These are phyloP conservation scores for Sapayoa aenigma DNA, from an alignment of 2,113 vertebrate genomes.

Conservation along the genomic window DNA sequence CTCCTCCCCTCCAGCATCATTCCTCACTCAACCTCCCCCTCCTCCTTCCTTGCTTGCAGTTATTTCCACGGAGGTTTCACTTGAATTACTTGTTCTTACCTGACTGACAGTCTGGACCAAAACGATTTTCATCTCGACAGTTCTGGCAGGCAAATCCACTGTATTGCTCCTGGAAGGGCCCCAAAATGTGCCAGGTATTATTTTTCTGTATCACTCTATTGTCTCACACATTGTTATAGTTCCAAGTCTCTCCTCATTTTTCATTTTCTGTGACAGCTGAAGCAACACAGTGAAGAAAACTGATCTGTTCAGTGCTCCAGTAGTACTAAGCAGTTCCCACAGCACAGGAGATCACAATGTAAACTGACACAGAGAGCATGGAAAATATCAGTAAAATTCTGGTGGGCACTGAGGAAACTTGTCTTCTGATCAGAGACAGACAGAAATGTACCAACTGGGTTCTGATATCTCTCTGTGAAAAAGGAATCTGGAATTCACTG, in stretches of 20 bases:
- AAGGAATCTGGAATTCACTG: not conserved
- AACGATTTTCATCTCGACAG: constrained; percentile 77
- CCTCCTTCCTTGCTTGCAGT: not conserved
- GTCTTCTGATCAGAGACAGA: not conserved
- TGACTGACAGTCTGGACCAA: constrained; percentile 82
- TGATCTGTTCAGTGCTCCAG: not conserved
- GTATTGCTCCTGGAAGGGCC: constrained; percentile 78
- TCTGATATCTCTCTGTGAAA: not conserved
- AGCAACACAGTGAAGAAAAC: not conserved
- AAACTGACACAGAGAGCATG: not conserved
- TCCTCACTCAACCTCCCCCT: not conserved
- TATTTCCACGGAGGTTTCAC: not conserved
- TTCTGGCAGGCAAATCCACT: constrained; percentile 86
- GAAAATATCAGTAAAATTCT: not conserved
- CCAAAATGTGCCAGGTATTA: constrained; percentile 5
- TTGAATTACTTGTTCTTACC: constrained; percentile 68
- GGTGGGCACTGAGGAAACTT: not conserved
- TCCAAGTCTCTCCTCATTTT: not conserved
- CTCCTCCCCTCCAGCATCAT: not conserved
- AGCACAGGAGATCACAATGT: not conserved
- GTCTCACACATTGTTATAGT: not conserved
- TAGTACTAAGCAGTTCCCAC: not conserved
- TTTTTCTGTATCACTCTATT: not conserved
- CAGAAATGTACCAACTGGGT: not conserved
- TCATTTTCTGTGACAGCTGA: not conserved